These are phyloP conservation scores for Diarsia brunnea DNA, from an alignment of 2,888 invertebrate genomes.

Conservation along the genomic window DNA sequence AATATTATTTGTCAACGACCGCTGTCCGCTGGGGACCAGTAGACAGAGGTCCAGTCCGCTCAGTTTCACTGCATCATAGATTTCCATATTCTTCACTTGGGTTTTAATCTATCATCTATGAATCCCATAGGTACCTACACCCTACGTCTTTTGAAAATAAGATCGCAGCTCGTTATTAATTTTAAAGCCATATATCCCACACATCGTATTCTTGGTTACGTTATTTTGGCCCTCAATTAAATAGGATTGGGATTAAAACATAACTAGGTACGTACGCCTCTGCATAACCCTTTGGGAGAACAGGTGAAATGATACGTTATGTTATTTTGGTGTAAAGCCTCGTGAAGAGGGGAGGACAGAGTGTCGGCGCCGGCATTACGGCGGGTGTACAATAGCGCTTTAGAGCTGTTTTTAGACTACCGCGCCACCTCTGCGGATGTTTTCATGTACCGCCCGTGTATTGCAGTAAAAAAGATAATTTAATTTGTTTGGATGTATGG, in stretches of 20 bases:
- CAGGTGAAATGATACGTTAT: constrained; percentile 14
- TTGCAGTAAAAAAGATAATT: constrained; percentile 58
- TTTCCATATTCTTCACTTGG: not conserved
- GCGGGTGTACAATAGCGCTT: constrained; percentile 42
- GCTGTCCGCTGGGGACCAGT: not conserved
- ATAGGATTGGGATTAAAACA: not conserved
- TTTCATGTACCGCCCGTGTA: constrained; percentile 27
- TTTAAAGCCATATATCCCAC: too few relatives aligned
- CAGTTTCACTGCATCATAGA: not conserved
- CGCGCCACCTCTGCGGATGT: constrained; percentile 41
- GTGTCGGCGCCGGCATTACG: constrained; percentile 24
- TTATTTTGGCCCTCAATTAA: not conserved
- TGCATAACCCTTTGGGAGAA: not conserved
- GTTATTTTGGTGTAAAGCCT: constrained; percentile 37
- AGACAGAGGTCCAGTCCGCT: not conserved
- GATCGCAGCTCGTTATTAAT: not conserved
- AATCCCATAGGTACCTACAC: not conserved
- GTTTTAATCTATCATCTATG: not conserved
- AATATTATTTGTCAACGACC: not conserved
- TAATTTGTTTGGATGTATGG: constrained; percentile 39
- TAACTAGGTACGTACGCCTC: not conserved
- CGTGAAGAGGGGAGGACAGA: constrained; percentile 32
- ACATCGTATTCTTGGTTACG: not conserved
- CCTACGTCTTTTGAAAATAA: not conserved
- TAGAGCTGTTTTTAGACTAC: constrained; percentile 43